These are phyloP conservation scores for Melipona beecheii DNA, from an alignment of 2,888 invertebrate genomes.

Conservation along the genomic window DNA sequence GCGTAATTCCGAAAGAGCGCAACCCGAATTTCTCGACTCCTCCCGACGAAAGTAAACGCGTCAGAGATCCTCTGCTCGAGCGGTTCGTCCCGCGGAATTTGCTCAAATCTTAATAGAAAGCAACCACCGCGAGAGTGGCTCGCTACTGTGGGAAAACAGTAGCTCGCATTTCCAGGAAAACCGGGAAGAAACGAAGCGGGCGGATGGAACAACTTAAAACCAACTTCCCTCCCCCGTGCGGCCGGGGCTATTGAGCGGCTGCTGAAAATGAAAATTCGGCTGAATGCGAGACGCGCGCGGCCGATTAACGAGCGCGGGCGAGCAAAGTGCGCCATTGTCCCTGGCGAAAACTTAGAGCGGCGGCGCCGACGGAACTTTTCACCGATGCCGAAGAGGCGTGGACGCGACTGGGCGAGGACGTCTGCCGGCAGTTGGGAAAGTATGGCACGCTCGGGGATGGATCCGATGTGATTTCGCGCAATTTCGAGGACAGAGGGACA, in stretches of 20 bases:
- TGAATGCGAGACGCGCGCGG: slow-evolving; percentile 53
- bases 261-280: slow-evolving; percentile 55
- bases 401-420: slow-evolving; percentile 48
- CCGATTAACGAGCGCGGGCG: slow-evolving; percentile 65
- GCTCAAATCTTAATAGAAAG: slow-evolving; percentile 1
- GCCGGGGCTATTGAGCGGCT: slow-evolving; percentile 14
- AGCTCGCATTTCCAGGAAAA: not conserved
- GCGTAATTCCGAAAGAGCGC: not conserved
- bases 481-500: slow-evolving; percentile 72
- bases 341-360: slow-evolving; percentile 53
- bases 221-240: slow-evolving; percentile 22
- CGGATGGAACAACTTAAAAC: slow-evolving; percentile 12
- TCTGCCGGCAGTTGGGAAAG: slow-evolving; percentile 68
- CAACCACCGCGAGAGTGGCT: not conserved
- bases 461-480: slow-evolving; percentile 78
- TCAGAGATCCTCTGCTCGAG: not conserved
- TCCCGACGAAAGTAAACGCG: not conserved
- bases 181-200: slow-evolving; percentile 14
- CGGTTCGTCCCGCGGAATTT: not conserved
- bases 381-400: slow-evolving; percentile 68
- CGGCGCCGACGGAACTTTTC: slow-evolving; percentile 65
- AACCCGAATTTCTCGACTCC: not conserved
- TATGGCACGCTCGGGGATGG: slow-evolving; percentile 65
- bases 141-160: not conserved
- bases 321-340: slow-evolving; percentile 62